phyloP scores from a whole-genome alignment of 2,113 vertebrate species.

The Falco punctatus region DNA sequence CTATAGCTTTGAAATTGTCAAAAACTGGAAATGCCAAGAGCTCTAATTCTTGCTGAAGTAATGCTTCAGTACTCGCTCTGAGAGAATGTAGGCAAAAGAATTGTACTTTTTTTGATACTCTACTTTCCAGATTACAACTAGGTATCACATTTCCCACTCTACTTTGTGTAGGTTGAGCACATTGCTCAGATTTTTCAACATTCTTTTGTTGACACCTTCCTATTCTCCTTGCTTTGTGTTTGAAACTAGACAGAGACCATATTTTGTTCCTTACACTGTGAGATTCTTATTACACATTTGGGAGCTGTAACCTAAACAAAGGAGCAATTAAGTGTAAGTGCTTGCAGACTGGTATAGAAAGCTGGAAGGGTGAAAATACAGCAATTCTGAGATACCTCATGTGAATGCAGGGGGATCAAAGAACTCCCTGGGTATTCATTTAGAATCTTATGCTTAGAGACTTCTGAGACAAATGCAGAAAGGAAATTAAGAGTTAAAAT shows the following conservation, averaged over 20 bases:
- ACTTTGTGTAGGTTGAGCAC: neutral
- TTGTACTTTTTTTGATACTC: neutral
- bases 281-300: neutral
- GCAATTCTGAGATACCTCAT: neutral
- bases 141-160: neutral
- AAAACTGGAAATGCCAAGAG: neutral
- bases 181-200: neutral
- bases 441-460: neutral
- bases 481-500: neutral
- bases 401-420: neutral
- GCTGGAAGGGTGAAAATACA: neutral
- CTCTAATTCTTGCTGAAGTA: neutral
- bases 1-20: neutral
- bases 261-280: neutral
- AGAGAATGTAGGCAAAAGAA: neutral
- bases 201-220: neutral
- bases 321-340: neutral
- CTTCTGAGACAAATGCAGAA: neutral
- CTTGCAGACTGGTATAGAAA: neutral
- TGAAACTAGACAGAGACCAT: neutral
- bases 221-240: neutral
- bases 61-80: neutral
- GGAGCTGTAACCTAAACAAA: neutral
- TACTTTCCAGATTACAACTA: neutral
- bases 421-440: neutral